phyloP scores from a whole-genome alignment of 2,888 invertebrate genomes.

The Andrena bicolor region DNA sequence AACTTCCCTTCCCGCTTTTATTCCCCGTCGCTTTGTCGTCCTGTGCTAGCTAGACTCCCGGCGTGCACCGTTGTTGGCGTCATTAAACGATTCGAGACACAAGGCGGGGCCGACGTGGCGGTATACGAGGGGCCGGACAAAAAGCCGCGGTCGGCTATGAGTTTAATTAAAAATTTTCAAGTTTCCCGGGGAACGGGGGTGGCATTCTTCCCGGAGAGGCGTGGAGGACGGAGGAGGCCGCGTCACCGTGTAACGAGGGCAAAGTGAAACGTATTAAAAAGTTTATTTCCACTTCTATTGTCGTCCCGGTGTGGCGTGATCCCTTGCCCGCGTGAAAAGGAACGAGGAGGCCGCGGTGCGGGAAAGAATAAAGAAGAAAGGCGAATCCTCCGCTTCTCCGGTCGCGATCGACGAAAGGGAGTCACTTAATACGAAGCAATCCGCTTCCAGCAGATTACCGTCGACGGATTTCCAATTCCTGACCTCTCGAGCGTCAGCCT shows the following conservation, averaged over 20 bases:
- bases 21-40: not conserved
- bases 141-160: slow-evolving; percentile 29
- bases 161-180: slow-evolving; percentile 66
- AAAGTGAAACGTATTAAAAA: slow-evolving; percentile 60
- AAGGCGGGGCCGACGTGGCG: not conserved
- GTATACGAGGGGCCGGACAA: slow-evolving; percentile 24
- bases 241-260: slow-evolving; percentile 31
- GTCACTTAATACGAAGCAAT: slow-evolving; percentile 31
- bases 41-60: not conserved
- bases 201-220: slow-evolving; percentile 10
- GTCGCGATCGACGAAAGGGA: slow-evolving; percentile 24
- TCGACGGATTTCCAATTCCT: slow-evolving; percentile 37
- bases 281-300: slow-evolving; percentile 58
- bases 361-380: not conserved
- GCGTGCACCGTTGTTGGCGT: slow-evolving; percentile 1
- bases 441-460: slow-evolving; percentile 26
- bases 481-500: slow-evolving; percentile 1
- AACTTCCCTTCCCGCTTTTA: not conserved
- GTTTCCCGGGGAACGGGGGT: slow-evolving; percentile 6
- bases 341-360: not conserved
- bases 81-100: slow-evolving; percentile 27
- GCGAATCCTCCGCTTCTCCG: slow-evolving; percentile 6
- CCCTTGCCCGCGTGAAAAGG: too few species aligned
- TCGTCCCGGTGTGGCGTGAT: slow-evolving; percentile 9
- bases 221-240: not conserved